Evolutionary conservation across 23 tunicate genomes (phyloP).

Genomic region (Halocynthia aurantium): DNA sequence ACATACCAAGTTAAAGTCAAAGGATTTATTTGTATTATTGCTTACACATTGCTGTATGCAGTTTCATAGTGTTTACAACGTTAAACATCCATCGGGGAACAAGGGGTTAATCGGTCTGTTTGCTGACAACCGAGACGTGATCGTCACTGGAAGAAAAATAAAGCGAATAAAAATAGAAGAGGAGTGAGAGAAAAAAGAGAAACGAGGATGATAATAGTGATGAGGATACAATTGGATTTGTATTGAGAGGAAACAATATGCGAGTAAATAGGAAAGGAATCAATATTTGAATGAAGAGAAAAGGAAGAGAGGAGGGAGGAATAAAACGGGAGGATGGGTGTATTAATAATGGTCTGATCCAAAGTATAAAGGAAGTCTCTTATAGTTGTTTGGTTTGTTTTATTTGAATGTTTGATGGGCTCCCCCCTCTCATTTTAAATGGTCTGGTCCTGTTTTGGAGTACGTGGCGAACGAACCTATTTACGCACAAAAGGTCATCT

Average conservation of each 20-base stretch:
- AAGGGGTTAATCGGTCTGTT: conserved; percentile 4
- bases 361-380: conserved; percentile 6
- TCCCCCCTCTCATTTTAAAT: conserved; percentile 18
- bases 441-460: conserved; percentile 24
- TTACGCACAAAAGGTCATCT: conserved; percentile 23
- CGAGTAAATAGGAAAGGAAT: conserved; percentile 7
- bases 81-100: background rate
- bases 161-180: conserved; percentile 1
- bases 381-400: background rate
- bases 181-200: background rate
- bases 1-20: no score
- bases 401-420: background rate
- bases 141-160: background rate
- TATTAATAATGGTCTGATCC: background rate
- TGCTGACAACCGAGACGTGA: background rate
- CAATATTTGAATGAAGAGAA: background rate
- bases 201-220: background rate
- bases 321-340: background rate
- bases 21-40: no score
- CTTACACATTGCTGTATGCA: no score
- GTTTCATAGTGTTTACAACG: no score
- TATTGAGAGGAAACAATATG: conserved; percentile 2
- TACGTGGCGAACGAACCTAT: conserved; percentile 43
- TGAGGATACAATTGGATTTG: no score
- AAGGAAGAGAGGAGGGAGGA: background rate